Conservation (phyloP, 2,113 vertebrate genomes). For the Apodemus sylvaticus region DNA sequence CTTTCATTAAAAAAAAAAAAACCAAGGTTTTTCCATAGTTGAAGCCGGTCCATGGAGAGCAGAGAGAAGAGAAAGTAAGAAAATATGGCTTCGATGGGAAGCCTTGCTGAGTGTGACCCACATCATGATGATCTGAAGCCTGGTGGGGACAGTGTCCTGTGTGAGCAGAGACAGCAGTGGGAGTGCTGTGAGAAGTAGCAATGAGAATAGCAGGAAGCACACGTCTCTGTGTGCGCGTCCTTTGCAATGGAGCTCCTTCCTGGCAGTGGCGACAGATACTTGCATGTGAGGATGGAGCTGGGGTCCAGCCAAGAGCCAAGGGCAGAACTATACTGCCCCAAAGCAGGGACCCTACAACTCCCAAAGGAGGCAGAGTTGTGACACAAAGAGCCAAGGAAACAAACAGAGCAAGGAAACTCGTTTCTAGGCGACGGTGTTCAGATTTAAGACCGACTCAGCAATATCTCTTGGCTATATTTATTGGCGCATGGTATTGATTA, state of each 20-base stretch:
- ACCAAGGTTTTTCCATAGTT: not conserved
- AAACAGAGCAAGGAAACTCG: constrained; percentile 27
- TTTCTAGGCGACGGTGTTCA: constrained; percentile 61
- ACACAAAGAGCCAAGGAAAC: not conserved
- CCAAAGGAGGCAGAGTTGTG: not conserved
- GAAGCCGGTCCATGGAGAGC: not conserved
- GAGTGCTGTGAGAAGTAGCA: not conserved
- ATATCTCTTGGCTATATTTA: constrained; percentile 31
- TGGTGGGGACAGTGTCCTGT: not conserved
- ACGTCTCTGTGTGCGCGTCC: not conserved
- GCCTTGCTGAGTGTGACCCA: not conserved
- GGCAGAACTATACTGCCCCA: not conserved
- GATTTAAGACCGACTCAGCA: constrained; percentile 68
- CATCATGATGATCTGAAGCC: not conserved
- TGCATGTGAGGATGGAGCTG: not conserved
- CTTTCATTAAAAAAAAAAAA: not conserved
- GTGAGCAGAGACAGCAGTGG: not conserved
- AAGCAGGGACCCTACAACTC: not conserved
- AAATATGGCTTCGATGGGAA: not conserved
- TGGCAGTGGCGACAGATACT: not conserved
- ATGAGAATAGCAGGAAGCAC: too few relatives aligned
- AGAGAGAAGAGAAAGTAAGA: not conserved
- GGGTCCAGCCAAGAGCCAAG: not conserved
- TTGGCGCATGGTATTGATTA: constrained; percentile 59
- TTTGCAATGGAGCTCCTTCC: not conserved